Percentiles rank a stretch among this genome's conserved stretches.
Evolutionary conservation across 2,888 invertebrate species (phyloP).

Genomic region (Ephialtes manifestator): DNA sequence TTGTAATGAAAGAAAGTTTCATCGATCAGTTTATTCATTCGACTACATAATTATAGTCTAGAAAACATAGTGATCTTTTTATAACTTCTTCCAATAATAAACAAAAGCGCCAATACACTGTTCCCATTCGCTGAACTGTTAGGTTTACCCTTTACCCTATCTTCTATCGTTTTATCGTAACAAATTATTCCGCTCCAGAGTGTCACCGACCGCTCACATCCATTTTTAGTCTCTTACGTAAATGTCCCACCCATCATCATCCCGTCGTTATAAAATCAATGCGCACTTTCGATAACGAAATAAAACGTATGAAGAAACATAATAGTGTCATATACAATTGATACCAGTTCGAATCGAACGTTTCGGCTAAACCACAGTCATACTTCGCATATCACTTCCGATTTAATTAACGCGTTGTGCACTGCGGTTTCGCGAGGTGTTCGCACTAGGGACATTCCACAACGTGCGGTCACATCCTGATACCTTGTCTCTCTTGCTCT

Average conservation of each 20-base stretch:
- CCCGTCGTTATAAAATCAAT: not conserved
- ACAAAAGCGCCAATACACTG: too few relatives aligned
- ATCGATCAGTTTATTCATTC: too few relatives aligned
- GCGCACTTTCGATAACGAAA: not conserved
- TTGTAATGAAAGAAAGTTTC: too few relatives aligned
- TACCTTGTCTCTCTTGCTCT: constrained; percentile 41
- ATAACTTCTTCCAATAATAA: too few relatives aligned
- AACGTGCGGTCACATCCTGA: constrained; percentile 60
- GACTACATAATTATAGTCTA: too few relatives aligned
- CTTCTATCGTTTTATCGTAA: too few relatives aligned
- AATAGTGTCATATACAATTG: not conserved
- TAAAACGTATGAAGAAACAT: not conserved
- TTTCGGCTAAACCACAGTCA: not conserved
- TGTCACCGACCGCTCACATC: too few relatives aligned
- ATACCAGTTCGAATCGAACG: constrained; percentile 8
- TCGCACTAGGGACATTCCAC: constrained; percentile 57
- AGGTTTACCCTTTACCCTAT: too few relatives aligned
- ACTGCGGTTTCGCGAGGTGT: constrained; percentile 55
- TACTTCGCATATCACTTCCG: constrained; percentile 23
- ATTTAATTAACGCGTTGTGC: constrained; percentile 48
- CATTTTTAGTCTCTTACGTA: too few relatives aligned
- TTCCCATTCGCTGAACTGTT: too few relatives aligned
- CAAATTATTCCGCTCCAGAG: too few relatives aligned
- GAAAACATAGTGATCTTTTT: too few relatives aligned
- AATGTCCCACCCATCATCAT: not conserved